Percentiles rank a stretch among this genome's conserved stretches.
Conservation (phyloP, 35 echinoderm and acorn worm genomes). For the Apostichopus parvimensis region DNA sequence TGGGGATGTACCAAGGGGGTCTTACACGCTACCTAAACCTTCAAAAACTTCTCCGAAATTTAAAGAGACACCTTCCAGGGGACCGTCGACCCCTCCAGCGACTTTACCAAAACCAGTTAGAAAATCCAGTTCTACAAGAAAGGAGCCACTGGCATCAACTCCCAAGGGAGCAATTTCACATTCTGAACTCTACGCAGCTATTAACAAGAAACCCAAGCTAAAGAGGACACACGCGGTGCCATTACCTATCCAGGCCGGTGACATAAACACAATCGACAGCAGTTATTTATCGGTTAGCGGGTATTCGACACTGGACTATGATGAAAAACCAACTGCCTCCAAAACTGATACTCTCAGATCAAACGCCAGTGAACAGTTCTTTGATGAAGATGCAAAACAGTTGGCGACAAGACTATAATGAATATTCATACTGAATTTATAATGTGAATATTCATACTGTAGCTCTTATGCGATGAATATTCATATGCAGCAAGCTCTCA, state of each 20-base stretch:
- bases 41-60: neutral
- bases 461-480: no score
- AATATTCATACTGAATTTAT: neutral
- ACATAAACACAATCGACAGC: constrained; percentile 14
- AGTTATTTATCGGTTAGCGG: constrained; percentile 4
- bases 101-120: neutral
- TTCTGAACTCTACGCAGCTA: constrained; percentile 30
- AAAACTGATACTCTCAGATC: constrained; percentile 17
- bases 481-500: no score
- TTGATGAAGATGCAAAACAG: neutral
- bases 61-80: neutral
- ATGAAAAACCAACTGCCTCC: neutral
- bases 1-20: constrained; percentile 13
- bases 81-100: neutral
- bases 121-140: neutral
- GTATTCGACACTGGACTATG: constrained; percentile 2
- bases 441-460: neutral
- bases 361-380: constrained; percentile 20
- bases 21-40: constrained; percentile 13
- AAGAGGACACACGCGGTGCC: constrained; percentile 18
- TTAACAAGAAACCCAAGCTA: constrained; percentile 28
- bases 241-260: neutral
- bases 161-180: neutral
- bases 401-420: constrained; percentile 23
- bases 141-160: neutral